Base-by-base conservation (phyloP, 2,113 vertebrate genomes). In the Ammodytes marinus region DNA sequence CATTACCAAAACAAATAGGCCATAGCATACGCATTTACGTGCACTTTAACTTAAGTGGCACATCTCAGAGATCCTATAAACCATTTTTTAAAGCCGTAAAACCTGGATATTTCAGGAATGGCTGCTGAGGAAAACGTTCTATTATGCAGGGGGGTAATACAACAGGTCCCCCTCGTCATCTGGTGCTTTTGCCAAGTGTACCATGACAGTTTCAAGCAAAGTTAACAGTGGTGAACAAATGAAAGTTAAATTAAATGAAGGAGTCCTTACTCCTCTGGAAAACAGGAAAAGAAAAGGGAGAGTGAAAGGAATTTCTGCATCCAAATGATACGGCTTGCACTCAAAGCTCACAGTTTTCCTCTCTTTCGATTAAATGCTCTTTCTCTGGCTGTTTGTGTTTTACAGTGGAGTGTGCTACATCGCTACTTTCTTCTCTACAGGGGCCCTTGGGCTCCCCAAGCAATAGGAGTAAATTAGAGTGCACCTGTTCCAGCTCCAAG, bases 401-500 rank as follows among this genome's bases (percentile, higher is more conserved):
- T 94, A 92, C 89, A 93, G 93, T 93, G 92, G 93, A 95, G 93
- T 93, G 93, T 89, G 92, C 92, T 94, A 94, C 92, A 93, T 92
- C 92, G 93, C 92, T 94, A 93, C 94, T 95, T 95, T 95, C 93
- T 93, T 95, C 93, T 91, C 95, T 93, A 87, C 94, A 91, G 93
- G 94, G 93, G 94, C 94, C 94, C 93, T 93, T 94, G 94, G 90
- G 93, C 93, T 95, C 95, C 94, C 95, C 82, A 90, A 95, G 95
- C 95, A 94, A 95, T 95, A 95, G 94, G 94, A 95, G 94, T 96
- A 96, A 96, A 96, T 96, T 96, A 95, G 94, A 94, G 94, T 95
- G 95, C 95, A 96, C 95, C 95, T 96, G 95, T 95, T 95, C 93
- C 93, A 93, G 94, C 93, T 93, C 92, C 94, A 93, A 94, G 95